Conservation (phyloP, 1,140 invertebrate genomes). For the Aphelinus atriplicis region DNA sequence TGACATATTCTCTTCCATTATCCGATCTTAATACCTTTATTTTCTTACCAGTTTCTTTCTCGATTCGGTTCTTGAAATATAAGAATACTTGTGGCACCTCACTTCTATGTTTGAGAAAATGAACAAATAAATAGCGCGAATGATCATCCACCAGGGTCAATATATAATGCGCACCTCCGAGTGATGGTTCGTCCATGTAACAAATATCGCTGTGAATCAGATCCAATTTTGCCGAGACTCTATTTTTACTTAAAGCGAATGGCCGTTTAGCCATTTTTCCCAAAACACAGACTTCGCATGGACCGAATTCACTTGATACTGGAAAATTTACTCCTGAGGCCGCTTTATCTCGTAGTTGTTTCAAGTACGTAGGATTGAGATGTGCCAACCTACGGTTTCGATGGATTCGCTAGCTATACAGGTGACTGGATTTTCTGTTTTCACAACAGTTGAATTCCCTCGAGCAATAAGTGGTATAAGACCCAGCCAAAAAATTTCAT, state of each 20-base stretch:
- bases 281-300: not conserved
- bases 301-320: no score
- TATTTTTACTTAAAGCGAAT: constrained; percentile 33
- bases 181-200: constrained; percentile 44
- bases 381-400: not conserved
- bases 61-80: constrained; percentile 50
- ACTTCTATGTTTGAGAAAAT: constrained; percentile 54
- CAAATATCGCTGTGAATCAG: constrained; percentile 50
- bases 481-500: no score
- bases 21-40: constrained; percentile 52
- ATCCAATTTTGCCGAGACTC: constrained; percentile 38
- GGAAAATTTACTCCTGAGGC: not conserved
- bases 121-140: constrained; percentile 48
- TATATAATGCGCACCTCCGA: constrained; percentile 50
- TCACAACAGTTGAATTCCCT: no score
- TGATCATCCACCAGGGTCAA: constrained; percentile 55
- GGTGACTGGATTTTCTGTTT: no score
- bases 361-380: not conserved
- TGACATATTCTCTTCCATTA: constrained; percentile 57
- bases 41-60: constrained; percentile 52
- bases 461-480: no score
- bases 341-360: not conserved
- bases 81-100: constrained; percentile 50
- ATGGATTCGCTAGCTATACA: no score
- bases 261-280: not conserved